phyloP scores from a whole-genome alignment of 2,113 vertebrate species.

The Nesoenas mayeri region DNA sequence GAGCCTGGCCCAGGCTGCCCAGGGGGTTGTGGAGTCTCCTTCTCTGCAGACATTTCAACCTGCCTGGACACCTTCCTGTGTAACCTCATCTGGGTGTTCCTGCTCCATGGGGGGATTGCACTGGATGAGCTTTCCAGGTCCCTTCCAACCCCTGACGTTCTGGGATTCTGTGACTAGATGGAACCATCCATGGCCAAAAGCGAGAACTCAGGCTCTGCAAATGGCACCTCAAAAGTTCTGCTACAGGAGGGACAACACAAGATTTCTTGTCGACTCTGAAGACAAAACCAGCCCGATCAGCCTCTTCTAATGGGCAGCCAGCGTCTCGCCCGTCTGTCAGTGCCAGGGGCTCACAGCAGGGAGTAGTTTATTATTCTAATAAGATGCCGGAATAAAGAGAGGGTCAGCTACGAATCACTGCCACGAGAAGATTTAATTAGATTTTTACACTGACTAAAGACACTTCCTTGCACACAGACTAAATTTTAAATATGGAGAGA shows the following conservation, averaged over 20 bases:
- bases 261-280: neutral
- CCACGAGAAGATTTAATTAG: conserved; percentile 34
- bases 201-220: neutral
- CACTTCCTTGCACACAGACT: neutral
- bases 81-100: too few species aligned
- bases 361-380: conserved; percentile 11
- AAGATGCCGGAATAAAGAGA: neutral
- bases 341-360: conserved; percentile 5
- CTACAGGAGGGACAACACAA: neutral
- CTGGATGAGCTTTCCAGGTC: too few species aligned
- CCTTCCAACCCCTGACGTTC: too few species aligned
- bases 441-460: neutral
- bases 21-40: too few species aligned
- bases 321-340: neutral
- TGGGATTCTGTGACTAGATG: too few species aligned
- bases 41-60: too few species aligned
- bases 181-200: neutral
- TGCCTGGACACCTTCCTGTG: too few species aligned
- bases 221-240: neutral
- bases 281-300: neutral
- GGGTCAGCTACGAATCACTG: conserved; percentile 6
- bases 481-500: neutral
- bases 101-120: too few species aligned
- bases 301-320: neutral
- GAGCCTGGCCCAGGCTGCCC: too few species aligned